Evolutionary conservation across 2,113 vertebrate species (phyloP), one percentile per base, ranked within the genome.

Genomic region (Herpailurus yagouaroundi): DNA sequence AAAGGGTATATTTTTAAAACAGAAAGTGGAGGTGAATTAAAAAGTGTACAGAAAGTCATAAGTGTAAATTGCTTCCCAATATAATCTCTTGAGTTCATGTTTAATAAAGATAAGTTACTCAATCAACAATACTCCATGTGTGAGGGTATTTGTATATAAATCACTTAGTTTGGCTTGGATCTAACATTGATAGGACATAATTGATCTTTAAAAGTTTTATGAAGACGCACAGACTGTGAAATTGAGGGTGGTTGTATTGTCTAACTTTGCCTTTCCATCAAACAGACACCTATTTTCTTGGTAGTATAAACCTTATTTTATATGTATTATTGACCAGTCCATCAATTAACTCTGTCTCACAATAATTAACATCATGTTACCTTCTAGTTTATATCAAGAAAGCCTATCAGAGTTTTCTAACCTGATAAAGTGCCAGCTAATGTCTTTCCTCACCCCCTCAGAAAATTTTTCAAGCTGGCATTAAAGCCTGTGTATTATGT

Each of bases 181-280:
- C 97, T 98, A 98, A 98, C 97, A 98, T 38, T 98, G 98, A 98
- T 98, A 98, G 97, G 93, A 97, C 86, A 97, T 98, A 98, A 99
- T 95, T 98, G 98, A 96, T 98, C 97, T 98, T 98, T 98, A 98
- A 98, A 98, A 98, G 87, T 98, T 98, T 98, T 98, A 98, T 98
- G 98, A 98, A 98, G 95, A 99, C 97, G 98, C 97, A 98, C 95
- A 97, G 97, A 98, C 98, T 99, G 98, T 99, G 98, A 99, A 99
- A 99, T 98, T 98, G 98, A 98, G 98, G 97, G 87, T 57, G 2
- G 48, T 95, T 98, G 90, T 97, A 71, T 98, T 98, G 95, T 98
- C 98, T 97, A 97, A 98, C 93, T 98, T 98, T 98, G 95, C 90
- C 97, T 98, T 99, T 98, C 96, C 91, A 95, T 98, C 97, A 98